Evolutionary conservation across 2,888 invertebrate genomes (phyloP).

Genomic region (Drosophila niveifrons): DNA sequence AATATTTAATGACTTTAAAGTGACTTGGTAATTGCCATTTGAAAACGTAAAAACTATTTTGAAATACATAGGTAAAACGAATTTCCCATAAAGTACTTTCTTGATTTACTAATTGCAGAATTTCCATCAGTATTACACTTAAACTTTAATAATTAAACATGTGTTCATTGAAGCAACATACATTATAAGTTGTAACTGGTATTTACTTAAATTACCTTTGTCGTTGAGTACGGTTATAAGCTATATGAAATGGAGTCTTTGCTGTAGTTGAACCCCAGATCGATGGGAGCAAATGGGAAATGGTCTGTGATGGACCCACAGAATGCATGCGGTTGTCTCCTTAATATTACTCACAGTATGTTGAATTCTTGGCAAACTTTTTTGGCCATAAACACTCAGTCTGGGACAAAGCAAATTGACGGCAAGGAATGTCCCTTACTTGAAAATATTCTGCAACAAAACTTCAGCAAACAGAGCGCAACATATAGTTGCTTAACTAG

Average conservation of each 20-base stretch:
- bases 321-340: constrained; percentile 28
- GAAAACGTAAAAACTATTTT: not conserved
- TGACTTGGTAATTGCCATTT: no score
- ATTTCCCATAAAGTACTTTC: no score
- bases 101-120: constrained; percentile 1
- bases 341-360: not conserved
- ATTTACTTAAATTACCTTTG: constrained; percentile 57
- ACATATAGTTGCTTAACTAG: no score
- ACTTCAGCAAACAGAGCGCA: not conserved
- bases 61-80: no score
- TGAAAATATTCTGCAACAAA: constrained; percentile 1
- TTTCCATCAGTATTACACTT: not conserved
- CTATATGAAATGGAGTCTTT: no score
- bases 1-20: not conserved
- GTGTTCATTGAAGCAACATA: constrained; percentile 29
- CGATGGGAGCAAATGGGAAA: constrained; percentile 8
- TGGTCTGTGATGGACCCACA: constrained; percentile 18
- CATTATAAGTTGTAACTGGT: constrained; percentile 38
- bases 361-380: constrained; percentile 45
- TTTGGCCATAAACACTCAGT: constrained; percentile 42
- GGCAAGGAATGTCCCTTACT: constrained; percentile 22
- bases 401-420: constrained; percentile 33
- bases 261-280: constrained; percentile 8
- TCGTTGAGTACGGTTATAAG: constrained; percentile 7
- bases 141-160: constrained; percentile 42